Evolutionary conservation across 2,888 invertebrate species (phyloP), one percentile per base, ranked within the genome.

Genomic region (Pachliopta kotzebuea): DNA sequence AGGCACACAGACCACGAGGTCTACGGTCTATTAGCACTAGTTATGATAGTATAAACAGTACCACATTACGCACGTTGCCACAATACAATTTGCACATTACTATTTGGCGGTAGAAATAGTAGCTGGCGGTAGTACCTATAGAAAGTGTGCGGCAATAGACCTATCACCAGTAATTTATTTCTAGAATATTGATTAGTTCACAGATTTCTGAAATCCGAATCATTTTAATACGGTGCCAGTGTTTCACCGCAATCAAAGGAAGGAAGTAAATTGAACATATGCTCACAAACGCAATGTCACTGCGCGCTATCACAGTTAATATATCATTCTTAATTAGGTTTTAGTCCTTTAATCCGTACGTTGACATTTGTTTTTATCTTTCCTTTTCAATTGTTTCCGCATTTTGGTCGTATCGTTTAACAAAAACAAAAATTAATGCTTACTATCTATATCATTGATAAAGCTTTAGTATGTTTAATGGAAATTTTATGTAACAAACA

Each of bases 341-440:
- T 23, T 26, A 54, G 54, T 54, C 54, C 54, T 54, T 55, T 29
- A 55, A 31, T 29, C 55, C 26, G 26, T 55, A 54, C 26, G 21
- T 54, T 54, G 54, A 14, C 54, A 26, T 37, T n/a, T 20, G 14
- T 29, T 55, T 4, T 52, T 52, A 52, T 52, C 21, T 52, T 21
- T 14, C 50, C 6, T 21, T 21, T 37, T 17, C 18, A 37, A 31
- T 56, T 21, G n/a, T 37, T 21, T 56, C 56, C 29, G 14, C 56
- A 11, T 37, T 14, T 56, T 23, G n/a, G 7, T 52, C 50, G 11
- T 52, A 23, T 52, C 23, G 50, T 23, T 52, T 21, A 4, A 52
- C 20, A 14, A 21, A 52, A 52, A 52, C 50, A 52, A 52, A 49
- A 50, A 52, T 52, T 21, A 4, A 11, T 52, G 4, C 21, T 21